Evolutionary conservation across 2,888 invertebrate genomes (phyloP).

Genomic region (Nowickia ferox): DNA sequence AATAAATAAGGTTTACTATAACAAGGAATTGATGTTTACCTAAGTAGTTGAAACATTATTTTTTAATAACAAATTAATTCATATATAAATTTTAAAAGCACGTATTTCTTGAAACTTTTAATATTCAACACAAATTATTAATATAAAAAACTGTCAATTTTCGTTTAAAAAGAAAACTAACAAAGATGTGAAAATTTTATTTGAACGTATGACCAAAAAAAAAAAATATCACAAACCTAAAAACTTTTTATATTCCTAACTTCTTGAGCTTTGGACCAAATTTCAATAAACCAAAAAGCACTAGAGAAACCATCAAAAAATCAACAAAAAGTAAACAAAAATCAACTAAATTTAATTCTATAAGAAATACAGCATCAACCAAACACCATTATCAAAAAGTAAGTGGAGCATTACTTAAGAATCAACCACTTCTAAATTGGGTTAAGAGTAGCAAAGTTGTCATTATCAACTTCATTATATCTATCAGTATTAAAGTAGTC

Average conservation of each 20-base stretch:
- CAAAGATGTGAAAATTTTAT: background rate
- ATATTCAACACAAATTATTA: constrained; percentile 4
- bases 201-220: background rate
- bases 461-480: constrained; percentile 41
- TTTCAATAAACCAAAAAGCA: constrained; percentile 1
- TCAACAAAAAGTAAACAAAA: background rate
- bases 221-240: background rate
- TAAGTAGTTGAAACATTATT: constrained; percentile 37
- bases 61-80: background rate
- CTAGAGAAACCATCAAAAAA: background rate
- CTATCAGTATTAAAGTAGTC: background rate
- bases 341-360: constrained; percentile 5
- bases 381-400: constrained; percentile 60
- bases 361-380: constrained; percentile 5
- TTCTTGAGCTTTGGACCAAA: constrained; percentile 47
- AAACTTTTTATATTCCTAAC: constrained; percentile 14
- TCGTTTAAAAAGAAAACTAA: background rate
- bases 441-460: constrained; percentile 60
- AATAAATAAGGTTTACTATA: background rate
- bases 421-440: constrained; percentile 52
- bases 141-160: constrained; percentile 17
- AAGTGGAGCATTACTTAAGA: constrained; percentile 50
- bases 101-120: background rate
- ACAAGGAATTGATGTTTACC: constrained; percentile 67
- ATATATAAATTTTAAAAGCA: background rate